A percentile compares a stretch with the other conserved stretches of the same genome.
These are phyloP conservation scores for Lithophane leautieri DNA, from an alignment of 2,888 invertebrate genomes.

Conservation along the genomic window DNA sequence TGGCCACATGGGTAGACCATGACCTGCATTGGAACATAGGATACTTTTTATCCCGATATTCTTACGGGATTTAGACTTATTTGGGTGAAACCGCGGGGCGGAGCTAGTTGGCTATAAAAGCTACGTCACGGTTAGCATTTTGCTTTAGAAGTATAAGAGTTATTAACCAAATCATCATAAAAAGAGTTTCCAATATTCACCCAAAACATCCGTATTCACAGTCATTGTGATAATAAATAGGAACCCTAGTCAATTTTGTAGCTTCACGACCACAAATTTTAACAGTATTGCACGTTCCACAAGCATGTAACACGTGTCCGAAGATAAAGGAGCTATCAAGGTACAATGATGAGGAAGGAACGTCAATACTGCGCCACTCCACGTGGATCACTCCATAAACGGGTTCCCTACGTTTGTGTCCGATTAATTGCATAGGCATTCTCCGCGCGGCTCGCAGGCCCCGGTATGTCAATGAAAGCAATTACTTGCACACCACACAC, in stretches of 20 bases:
- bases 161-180: no score
- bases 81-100: no score
- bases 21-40: no score
- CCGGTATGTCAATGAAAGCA: constrained; percentile 87
- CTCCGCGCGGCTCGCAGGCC: constrained; percentile 74
- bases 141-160: no score
- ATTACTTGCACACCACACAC: constrained; percentile 81
- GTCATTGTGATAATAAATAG: background rate
- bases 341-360: constrained; percentile 62
- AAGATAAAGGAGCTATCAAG: constrained; percentile 59
- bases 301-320: constrained; percentile 33
- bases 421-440: constrained; percentile 87
- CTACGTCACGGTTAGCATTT: no score
- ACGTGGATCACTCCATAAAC: constrained; percentile 73
- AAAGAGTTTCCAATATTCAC: background rate
- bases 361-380: constrained; percentile 61
- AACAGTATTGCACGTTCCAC: constrained; percentile 18
- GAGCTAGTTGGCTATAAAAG: no score
- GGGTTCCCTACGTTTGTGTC: constrained; percentile 80
- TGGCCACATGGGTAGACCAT: no score
- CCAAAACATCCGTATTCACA: background rate
- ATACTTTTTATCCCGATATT: no score
- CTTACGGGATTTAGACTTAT: no score
- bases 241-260: constrained; percentile 3
- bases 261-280: background rate